Evolutionary conservation across 1,140 invertebrate species (phyloP).

Genomic region (Drosophila prosaltans): DNA sequence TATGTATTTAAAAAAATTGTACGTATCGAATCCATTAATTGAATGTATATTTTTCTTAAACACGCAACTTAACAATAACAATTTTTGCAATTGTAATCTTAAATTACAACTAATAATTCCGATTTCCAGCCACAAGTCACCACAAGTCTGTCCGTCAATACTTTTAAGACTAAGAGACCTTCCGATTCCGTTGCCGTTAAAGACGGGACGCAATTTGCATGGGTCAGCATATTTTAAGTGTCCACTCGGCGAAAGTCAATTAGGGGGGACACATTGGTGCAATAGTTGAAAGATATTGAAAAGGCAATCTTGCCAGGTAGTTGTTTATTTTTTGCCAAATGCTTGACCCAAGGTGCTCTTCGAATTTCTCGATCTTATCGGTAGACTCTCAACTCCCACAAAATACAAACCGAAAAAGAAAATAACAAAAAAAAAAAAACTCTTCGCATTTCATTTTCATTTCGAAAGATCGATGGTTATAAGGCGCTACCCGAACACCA

Average conservation of each 20-base stretch:
- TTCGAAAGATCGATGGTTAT: slow-evolving; percentile 27
- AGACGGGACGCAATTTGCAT: slow-evolving; percentile 1
- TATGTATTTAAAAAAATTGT: too few species aligned
- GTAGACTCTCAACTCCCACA: slow-evolving; percentile 32
- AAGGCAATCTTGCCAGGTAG: slow-evolving; percentile 32
- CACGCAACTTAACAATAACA: too few species aligned
- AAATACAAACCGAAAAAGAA: not conserved
- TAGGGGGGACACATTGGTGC: slow-evolving; percentile 26
- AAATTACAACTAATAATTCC: not conserved
- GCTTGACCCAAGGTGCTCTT: slow-evolving; percentile 27
- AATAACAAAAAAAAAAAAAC: not conserved
- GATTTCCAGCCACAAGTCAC: not conserved
- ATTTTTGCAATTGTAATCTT: not conserved
- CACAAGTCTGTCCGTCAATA: not conserved
- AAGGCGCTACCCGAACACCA: slow-evolving; percentile 58
- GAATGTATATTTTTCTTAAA: too few species aligned
- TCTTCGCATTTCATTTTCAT: slow-evolving; percentile 35
- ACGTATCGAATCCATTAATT: too few species aligned
- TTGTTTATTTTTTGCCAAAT: slow-evolving; percentile 28
- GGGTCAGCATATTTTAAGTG: slow-evolving; percentile 37
- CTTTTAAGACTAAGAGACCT: slow-evolving; percentile 9
- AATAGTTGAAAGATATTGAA: not conserved
- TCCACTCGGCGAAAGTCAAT: slow-evolving; percentile 65
- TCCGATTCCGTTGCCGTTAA: slow-evolving; percentile 11
- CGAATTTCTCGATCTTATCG: slow-evolving; percentile 35